phyloP scores from a whole-genome alignment of 1,140 invertebrate genomes.

The Aphelenchoides avenae region DNA sequence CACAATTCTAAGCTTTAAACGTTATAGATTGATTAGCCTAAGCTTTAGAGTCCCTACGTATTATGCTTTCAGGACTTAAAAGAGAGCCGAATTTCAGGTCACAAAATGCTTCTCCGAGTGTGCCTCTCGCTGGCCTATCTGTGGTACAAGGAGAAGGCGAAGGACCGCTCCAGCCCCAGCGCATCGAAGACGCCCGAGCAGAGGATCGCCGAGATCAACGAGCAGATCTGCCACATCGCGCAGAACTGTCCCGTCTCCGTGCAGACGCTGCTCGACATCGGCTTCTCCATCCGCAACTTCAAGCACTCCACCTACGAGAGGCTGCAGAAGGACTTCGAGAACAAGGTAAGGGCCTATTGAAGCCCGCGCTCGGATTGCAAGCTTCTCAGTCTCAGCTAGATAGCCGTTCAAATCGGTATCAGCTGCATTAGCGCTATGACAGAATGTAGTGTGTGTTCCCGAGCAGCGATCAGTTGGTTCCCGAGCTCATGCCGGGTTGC shows the following conservation, averaged over 20 bases:
- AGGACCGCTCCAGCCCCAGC: neutral
- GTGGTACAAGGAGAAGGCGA: conserved; percentile 50
- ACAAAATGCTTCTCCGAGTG: conserved; percentile 54
- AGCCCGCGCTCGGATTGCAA: too few relatives aligned
- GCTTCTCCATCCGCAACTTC: conserved; percentile 46
- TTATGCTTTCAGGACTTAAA: too few relatives aligned
- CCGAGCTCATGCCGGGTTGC: too few relatives aligned
- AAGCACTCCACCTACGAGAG: conserved; percentile 44
- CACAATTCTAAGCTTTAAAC: too few relatives aligned
- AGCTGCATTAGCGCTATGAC: too few relatives aligned
- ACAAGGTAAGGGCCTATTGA: conserved; percentile 33
- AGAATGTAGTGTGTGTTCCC: too few relatives aligned
- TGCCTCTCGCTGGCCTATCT: conserved; percentile 51
- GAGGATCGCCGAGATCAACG: neutral
- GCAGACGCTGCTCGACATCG: conserved; percentile 50
- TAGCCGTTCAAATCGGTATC: too few relatives aligned
- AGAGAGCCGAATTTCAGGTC: too few relatives aligned
- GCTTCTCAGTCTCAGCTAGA: too few relatives aligned
- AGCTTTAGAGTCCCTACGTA: too few relatives aligned
- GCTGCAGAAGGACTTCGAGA: conserved; percentile 46
- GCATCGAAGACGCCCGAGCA: conserved; percentile 4
- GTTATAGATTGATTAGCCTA: too few relatives aligned
- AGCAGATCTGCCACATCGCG: conserved; percentile 31
- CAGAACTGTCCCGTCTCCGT: conserved; percentile 39
- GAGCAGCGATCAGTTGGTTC: too few relatives aligned